Evolutionary conservation across 2,888 invertebrate species (phyloP), one percentile per base, ranked within the genome.

Genomic region (Agelastica alni): DNA sequence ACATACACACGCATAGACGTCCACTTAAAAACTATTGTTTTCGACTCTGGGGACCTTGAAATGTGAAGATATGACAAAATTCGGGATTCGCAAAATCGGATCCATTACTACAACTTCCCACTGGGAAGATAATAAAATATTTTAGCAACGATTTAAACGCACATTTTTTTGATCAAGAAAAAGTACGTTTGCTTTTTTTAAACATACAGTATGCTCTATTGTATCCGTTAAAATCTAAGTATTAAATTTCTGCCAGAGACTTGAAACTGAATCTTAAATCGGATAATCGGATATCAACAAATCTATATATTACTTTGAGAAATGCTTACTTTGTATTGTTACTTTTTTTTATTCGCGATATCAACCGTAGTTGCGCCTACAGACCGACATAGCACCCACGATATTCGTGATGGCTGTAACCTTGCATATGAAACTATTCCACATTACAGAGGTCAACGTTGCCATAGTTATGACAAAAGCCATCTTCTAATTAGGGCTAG

Each of bases 321-420:
- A 47, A 51, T 49, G 56, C 31, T 51, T 47, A 51, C 47, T 43
- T 51, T 47, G 56, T 42, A 51, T 51, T 49, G 49, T 51, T 47
- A 30, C 32, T 37, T 47, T 31, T 41, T 44, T 44, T 36, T 30
- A 30, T 51, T 22, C 10, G 45, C 39, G 55, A 53, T 56, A 51
- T 47, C 44, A 43, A 51, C 47, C 31, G 32, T 31, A 41, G 56
- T 45, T 59, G 54, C 59, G 55, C 59, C 59, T 61, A 59, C 59
- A 58, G 53, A 48, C 53, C 47, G 37, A 53, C 54, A 57, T 32
- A 44, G 54, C 55, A 58, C 61, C 61, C 61, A 61, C 61, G 61
- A 58, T 36, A 53, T 42, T 61, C 59, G 61, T 61, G 61, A 61
- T 57, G 59, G 34, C 48, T 57, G 55, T 59, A 59, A 59, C 61